Evolutionary conservation across 2,888 invertebrate species (phyloP).

Genomic region (Cyclophora punctaria): DNA sequence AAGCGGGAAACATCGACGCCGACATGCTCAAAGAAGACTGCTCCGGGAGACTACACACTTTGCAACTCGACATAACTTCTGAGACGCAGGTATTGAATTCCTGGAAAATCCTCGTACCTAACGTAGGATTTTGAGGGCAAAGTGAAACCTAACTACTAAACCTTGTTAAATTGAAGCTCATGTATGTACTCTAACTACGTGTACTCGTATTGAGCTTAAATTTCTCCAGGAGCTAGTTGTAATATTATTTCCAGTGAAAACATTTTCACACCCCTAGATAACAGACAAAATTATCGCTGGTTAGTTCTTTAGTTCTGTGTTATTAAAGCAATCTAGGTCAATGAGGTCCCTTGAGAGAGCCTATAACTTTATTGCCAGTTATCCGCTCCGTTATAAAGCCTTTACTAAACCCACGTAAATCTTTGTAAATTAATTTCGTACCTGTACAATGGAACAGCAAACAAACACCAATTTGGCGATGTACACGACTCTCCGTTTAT

Average conservation of each 20-base stretch:
- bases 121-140: no score
- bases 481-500: constrained; percentile 37
- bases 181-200: no score
- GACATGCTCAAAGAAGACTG: constrained; percentile 85
- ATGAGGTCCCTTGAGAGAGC: constrained; percentile 7
- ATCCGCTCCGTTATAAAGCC: constrained; percentile 8
- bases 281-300: no score
- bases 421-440: constrained; percentile 33
- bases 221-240: no score
- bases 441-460: constrained; percentile 25
- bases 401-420: constrained; percentile 6
- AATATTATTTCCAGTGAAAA: no score
- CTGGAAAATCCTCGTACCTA: no score
- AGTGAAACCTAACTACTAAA: no score
- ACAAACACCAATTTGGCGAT: constrained; percentile 36
- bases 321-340: constrained; percentile 8
- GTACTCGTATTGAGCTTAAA: no score
- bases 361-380: background rate
- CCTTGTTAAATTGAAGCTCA: no score
- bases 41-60: constrained; percentile 81
- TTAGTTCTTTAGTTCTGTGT: no score
- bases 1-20: constrained; percentile 80
- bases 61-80: constrained; percentile 87
- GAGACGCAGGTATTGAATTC: constrained; percentile 76
- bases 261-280: no score